Base-by-base conservation (phyloP, 2,113 vertebrate species). In the Chaetodon trifascialis region DNA sequence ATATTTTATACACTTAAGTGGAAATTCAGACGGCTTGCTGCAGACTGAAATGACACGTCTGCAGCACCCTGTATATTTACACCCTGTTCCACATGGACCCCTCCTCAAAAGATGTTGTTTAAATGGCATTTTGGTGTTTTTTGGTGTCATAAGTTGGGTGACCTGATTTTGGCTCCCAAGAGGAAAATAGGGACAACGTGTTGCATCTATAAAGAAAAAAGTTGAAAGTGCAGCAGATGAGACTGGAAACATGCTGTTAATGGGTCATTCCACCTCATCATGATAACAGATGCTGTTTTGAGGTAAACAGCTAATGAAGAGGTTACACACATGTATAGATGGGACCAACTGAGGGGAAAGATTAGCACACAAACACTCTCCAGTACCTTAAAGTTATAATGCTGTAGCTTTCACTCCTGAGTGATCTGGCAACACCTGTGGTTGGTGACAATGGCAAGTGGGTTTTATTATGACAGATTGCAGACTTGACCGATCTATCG, bases 41-140 rank as follows among this genome's bases (percentile, higher is more conserved):
- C 36, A 42, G 38, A 63, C 0, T 44, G 2, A 71, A 68, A 51
- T 23, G 47, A 47, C 59, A 59, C 6, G 7, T 11, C 17, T 42
- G 40, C 40, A 58, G 15, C 2, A 2, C n/a, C 4, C 30, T 76
- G 19, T 79, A 62, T 76, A 40, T 67, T 73, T 62, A 67, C 38
- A 63, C 21, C 44, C 16, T 15, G 8, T 69, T 69, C 47, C 46
- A 47, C 7, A 47, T 79, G 52, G 72, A 10, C 34, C 7, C 51
- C 5, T 34, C 30, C 30, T 30, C 30, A 30, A 30, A 30, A 30
- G 30, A 30, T 11, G 69, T 58, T 40, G 21, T 30, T 30, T 30
- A 47, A 65, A 42, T 30, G 38, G 38, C 15, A 12, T 51, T 3
- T 9, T 54, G 3, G 34, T 36, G 7, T 34, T 58, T 44, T 23